These are phyloP conservation scores for Drosophila cracens DNA, from an alignment of 2,888 invertebrate species.

Conservation along the genomic window DNA sequence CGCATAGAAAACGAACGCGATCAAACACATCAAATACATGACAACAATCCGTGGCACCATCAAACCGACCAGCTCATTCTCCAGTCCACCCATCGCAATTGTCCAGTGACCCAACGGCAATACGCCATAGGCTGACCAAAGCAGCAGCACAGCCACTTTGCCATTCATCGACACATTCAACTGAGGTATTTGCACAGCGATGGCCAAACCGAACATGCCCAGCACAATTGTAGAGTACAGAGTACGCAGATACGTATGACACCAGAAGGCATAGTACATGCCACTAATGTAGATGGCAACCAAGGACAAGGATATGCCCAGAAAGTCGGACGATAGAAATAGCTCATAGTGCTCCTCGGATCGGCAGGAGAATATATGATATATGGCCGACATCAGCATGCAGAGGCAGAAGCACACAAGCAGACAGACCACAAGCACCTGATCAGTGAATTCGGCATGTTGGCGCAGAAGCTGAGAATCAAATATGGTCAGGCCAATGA, in stretches of 20 bases:
- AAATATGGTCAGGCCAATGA: slow-evolving; percentile 93
- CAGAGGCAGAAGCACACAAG: slow-evolving; percentile 96
- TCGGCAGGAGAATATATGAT: slow-evolving; percentile 97
- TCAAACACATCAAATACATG: slow-evolving; percentile 94
- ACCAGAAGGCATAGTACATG: slow-evolving; percentile 98
- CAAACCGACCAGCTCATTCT: slow-evolving; percentile 93
- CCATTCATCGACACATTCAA: slow-evolving; percentile 89
- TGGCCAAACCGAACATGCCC: slow-evolving; percentile 92
- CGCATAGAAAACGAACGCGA: slow-evolving; percentile 95
- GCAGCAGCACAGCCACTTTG: slow-evolving; percentile 92
- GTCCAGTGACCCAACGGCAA: slow-evolving; percentile 97
- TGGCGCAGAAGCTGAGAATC: slow-evolving; percentile 92
- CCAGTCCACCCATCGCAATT: slow-evolving; percentile 94
- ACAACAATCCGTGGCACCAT: slow-evolving; percentile 95
- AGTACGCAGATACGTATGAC: slow-evolving; percentile 92
- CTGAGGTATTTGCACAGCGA: slow-evolving; percentile 91
- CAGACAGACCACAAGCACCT: slow-evolving; percentile 92
- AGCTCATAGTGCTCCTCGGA: slow-evolving; percentile 94
- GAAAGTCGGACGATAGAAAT: slow-evolving; percentile 95
- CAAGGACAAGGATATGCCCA: slow-evolving; percentile 96
- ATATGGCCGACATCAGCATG: slow-evolving; percentile 96
- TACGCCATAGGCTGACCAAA: slow-evolving; percentile 95
- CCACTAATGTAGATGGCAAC: slow-evolving; percentile 98
- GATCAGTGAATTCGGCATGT: slow-evolving; percentile 92
- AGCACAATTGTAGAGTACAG: slow-evolving; percentile 94